Conservation (phyloP, 2,113 vertebrate species). For the Lethenteron camtschaticum region DNA sequence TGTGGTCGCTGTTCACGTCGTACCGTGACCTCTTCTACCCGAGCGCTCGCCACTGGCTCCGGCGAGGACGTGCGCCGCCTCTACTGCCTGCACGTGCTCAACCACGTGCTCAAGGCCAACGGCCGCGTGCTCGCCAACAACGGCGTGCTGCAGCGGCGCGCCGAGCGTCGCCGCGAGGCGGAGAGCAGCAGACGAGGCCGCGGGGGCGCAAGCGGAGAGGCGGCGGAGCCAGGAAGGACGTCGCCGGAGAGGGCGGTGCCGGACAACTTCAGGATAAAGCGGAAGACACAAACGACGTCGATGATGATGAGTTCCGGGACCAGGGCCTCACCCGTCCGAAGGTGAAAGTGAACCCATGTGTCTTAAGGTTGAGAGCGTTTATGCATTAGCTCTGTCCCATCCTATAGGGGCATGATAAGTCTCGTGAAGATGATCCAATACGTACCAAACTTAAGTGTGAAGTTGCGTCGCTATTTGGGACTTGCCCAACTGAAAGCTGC, state of each 20-base stretch:
- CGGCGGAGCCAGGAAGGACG: background rate
- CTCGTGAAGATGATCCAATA: background rate
- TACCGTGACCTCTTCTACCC: slow-evolving; percentile 61
- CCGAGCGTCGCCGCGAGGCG: background rate
- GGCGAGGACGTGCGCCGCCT: slow-evolving; percentile 37
- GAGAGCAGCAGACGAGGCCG: background rate
- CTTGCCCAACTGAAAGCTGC: background rate
- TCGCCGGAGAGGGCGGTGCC: background rate
- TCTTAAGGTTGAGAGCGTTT: background rate
- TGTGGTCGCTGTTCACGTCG: slow-evolving; percentile 57
- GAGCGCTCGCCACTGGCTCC: slow-evolving; percentile 34
- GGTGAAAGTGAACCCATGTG: slow-evolving; percentile 22
- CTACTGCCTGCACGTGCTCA: slow-evolving; percentile 70
- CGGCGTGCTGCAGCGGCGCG: slow-evolving; percentile 24
- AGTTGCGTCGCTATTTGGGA: background rate
- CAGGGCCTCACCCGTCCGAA: slow-evolving; percentile 85
- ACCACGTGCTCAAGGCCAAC: slow-evolving; percentile 81
- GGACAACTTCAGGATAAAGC: too few relatives aligned
- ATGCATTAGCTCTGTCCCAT: too few relatives aligned
- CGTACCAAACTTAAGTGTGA: background rate
- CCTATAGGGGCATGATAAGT: background rate
- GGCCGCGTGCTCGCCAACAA: slow-evolving; percentile 59
- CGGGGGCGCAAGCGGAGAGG: background rate
- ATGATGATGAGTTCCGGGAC: slow-evolving; percentile 43
- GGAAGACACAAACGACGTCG: slow-evolving; percentile 13